Percentiles rank a stretch among this genome's conserved stretches.
Evolutionary conservation across 2,113 vertebrate genomes (phyloP).

Genomic region (Apeltes quadracus): DNA sequence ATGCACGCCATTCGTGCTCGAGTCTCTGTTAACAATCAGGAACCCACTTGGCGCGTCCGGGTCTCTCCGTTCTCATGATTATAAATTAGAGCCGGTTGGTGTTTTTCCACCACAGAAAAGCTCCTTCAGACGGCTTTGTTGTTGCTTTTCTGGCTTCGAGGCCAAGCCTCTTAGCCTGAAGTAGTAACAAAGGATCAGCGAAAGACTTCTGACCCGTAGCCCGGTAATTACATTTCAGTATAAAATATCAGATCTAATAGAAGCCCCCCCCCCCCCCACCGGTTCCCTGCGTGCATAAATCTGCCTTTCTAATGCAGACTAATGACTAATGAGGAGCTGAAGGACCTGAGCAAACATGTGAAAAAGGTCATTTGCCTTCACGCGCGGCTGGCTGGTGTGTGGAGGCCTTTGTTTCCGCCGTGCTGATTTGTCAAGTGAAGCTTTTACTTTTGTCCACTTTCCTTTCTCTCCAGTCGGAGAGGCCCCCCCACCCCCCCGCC

Average conservation of each 20-base stretch:
- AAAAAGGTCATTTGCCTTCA: constrained; percentile 57
- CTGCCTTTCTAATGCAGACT: constrained; percentile 55
- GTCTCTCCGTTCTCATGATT: neutral
- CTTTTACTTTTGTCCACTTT: constrained; percentile 18
- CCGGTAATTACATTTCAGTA: neutral
- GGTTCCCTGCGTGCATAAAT: constrained; percentile 34
- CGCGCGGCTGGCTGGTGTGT: constrained; percentile 20
- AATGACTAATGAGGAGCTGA: constrained; percentile 67
- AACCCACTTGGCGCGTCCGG: neutral
- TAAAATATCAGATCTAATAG: neutral
- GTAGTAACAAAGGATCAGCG: neutral
- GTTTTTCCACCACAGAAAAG: neutral
- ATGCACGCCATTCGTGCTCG: neutral
- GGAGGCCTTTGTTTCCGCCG: constrained; percentile 8
- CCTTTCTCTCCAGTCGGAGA: constrained; percentile 3
- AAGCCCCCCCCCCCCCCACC: neutral
- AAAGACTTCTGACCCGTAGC: neutral
- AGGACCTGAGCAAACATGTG: constrained; percentile 58
- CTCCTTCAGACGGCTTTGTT: constrained; percentile 2
- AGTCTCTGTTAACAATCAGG: neutral
- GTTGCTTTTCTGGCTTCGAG: neutral
- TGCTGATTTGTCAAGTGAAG: constrained; percentile 20
- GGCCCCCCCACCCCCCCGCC: neutral
- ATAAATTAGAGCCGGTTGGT: neutral
- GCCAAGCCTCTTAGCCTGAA: neutral